phyloP scores from a whole-genome alignment of 1,140 invertebrate species.

The Rhynchophorus ferrugineus region DNA sequence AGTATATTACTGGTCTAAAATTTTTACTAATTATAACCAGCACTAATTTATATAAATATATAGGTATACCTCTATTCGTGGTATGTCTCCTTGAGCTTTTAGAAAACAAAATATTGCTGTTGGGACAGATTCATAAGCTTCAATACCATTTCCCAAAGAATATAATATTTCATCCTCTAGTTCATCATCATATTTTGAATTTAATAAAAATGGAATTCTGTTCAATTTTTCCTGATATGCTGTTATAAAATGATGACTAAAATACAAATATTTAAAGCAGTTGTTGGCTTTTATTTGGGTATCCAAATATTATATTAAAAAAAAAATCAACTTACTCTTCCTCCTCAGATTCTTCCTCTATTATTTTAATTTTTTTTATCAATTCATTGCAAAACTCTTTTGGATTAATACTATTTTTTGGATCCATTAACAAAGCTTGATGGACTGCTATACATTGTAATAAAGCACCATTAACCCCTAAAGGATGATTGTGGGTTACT shows the following conservation, averaged over 20 bases:
- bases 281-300: too few species aligned
- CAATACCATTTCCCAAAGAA: slow-evolving; percentile 54
- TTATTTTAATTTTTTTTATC: slow-evolving; percentile 52
- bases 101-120: slow-evolving; percentile 71
- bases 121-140: slow-evolving; percentile 64
- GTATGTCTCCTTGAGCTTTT: slow-evolving; percentile 49
- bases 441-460: slow-evolving; percentile 54
- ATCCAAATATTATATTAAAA: too few species aligned
- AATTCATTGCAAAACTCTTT: slow-evolving; percentile 49
- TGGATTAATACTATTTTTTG: slow-evolving; percentile 42
- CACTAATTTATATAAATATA: slow-evolving; percentile 3
- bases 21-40: slow-evolving; percentile 7
- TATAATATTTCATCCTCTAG: slow-evolving; percentile 47
- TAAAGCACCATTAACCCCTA: slow-evolving; percentile 61
- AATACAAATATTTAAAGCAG: slow-evolving; percentile 2
- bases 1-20: slow-evolving; percentile 41
- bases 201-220: slow-evolving; percentile 43
- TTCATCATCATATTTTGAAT: slow-evolving; percentile 34
- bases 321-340: too few species aligned
- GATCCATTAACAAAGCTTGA: slow-evolving; percentile 45
- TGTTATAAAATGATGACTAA: slow-evolving; percentile 18
- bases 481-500: slow-evolving; percentile 62
- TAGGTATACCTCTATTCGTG: slow-evolving; percentile 46
- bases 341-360: slow-evolving; percentile 34
- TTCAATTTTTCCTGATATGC: slow-evolving; percentile 48